phyloP scores from a whole-genome alignment of 2,888 invertebrate genomes.

The Scaptodrosophila latifasciaeformis region DNA sequence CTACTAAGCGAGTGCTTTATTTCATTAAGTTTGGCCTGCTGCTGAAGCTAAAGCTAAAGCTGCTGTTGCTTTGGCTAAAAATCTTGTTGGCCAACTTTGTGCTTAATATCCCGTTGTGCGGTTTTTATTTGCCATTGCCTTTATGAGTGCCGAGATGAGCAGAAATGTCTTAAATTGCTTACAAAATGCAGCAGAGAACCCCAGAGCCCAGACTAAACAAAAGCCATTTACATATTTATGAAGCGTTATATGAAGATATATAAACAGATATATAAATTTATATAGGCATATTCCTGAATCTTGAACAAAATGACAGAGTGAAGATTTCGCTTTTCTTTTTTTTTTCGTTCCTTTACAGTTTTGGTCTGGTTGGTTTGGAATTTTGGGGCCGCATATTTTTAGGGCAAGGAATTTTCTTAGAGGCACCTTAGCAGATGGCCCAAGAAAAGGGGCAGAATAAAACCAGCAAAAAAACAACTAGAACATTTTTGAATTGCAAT shows the following conservation, averaged over 20 bases:
- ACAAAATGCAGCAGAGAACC: constrained; percentile 17
- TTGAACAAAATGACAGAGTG: too few species aligned
- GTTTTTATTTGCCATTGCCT: constrained; percentile 36
- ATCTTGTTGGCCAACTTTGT: constrained; percentile 56
- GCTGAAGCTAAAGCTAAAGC: not conserved
- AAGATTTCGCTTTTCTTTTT: not conserved
- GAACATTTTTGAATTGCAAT: constrained; percentile 63
- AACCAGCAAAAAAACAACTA: constrained; percentile 13
- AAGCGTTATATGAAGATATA: constrained; percentile 49
- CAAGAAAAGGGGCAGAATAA: too few species aligned
- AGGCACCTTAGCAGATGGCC: too few species aligned
- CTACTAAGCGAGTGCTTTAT: constrained; percentile 61
- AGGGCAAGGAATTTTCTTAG: not conserved
- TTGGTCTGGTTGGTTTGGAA: constrained; percentile 19
- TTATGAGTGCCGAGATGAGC: constrained; percentile 15
- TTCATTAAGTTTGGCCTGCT: constrained; percentile 56
- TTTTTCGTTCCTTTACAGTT: too few species aligned
- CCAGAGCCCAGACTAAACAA: not conserved
- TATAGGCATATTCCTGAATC: too few species aligned
- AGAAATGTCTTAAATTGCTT: constrained; percentile 30
- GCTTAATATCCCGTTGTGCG: constrained; percentile 63
- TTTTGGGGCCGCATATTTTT: constrained; percentile 4
- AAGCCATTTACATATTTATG: constrained; percentile 61
- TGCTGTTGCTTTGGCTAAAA: constrained; percentile 32
- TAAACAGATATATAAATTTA: constrained; percentile 13